These are phyloP conservation scores for Carcharodon carcharias DNA, from an alignment of 2,797 vertebrate species.

Conservation along the genomic window DNA sequence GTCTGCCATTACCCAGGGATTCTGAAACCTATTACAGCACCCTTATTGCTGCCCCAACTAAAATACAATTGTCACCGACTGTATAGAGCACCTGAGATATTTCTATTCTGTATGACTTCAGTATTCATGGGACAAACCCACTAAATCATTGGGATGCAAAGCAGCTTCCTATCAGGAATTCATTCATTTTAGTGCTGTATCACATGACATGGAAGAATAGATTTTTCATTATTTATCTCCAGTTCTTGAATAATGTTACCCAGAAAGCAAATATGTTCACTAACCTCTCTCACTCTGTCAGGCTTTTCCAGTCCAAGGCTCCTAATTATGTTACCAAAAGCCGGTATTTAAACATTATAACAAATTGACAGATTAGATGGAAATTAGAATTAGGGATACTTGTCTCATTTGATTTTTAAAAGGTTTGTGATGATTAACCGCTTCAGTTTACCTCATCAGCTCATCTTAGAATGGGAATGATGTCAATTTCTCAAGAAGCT, in stretches of 20 bases:
- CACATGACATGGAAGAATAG: background rate
- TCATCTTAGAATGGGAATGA: background rate
- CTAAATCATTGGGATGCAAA: background rate
- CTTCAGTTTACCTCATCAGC: background rate
- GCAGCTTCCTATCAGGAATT: background rate
- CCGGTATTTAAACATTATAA: background rate
- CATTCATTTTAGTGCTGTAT: background rate
- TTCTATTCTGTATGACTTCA: background rate
- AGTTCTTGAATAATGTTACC: background rate
- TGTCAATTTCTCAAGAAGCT: background rate
- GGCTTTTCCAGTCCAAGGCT: background rate
- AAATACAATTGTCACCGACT: background rate
- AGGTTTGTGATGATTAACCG: background rate
- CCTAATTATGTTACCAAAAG: background rate
- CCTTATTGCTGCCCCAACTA: background rate
- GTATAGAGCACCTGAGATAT: background rate
- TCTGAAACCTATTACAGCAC: background rate
- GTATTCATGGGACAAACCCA: background rate
- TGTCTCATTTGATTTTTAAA: background rate
- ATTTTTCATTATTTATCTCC: background rate
- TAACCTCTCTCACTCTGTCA: background rate
- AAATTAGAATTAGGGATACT: background rate
- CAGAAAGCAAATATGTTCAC: background rate
- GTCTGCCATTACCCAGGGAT: background rate
- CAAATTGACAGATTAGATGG: background rate